Evolutionary conservation across 2,113 vertebrate species (phyloP).

Genomic region (Elephantulus edwardii): DNA sequence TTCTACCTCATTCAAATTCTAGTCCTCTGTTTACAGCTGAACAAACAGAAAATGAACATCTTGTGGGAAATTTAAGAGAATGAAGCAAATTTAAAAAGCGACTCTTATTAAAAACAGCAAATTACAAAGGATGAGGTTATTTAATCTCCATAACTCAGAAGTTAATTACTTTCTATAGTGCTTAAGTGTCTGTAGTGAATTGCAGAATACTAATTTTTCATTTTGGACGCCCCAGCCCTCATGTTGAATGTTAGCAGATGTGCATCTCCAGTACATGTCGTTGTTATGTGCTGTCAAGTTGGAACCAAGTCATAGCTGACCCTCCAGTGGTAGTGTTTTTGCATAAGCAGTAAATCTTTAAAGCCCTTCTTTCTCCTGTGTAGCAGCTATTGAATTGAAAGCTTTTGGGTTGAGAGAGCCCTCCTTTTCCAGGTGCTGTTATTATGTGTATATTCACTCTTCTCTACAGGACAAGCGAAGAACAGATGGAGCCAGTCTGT

Average conservation of each 20-base stretch:
- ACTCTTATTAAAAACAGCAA: not conserved
- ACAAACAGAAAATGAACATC: not conserved
- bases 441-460: not conserved
- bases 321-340: no score
- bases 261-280: no score
- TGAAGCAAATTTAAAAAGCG: not conserved
- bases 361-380: no score
- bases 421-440: not conserved
- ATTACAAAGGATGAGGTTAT: not conserved
- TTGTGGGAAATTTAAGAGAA: not conserved
- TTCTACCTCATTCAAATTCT: not conserved
- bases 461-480: not conserved
- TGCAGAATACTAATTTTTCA: not conserved
- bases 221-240: not conserved
- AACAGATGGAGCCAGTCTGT: not conserved
- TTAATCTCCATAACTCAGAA: conserved; percentile 2
- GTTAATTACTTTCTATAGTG: not conserved
- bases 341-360: no score
- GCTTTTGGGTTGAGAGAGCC: no score
- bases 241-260: not conserved
- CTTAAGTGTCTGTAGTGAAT: not conserved
- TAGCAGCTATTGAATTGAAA: no score
- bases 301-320: no score
- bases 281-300: no score
- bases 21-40: not conserved